Base-by-base conservation (phyloP, 2,888 invertebrate species). In the Troides aeacus region DNA sequence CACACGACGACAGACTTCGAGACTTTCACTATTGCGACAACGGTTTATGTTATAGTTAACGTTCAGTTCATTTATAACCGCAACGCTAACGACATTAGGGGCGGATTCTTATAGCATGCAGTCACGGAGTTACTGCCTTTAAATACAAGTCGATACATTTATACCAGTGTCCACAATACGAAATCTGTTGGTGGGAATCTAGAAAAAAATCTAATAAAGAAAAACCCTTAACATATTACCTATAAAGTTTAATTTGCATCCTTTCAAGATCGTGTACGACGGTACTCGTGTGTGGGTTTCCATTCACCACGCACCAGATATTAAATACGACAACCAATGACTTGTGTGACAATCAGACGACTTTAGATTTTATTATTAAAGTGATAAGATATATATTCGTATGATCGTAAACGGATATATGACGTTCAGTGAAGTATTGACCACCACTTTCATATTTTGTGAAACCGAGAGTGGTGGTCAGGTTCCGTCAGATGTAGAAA, bases 21-120 rank as follows among this genome's bases (percentile, higher is more conserved):
- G 72, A 82, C 80, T 84, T 85, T 85, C 84, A 81, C 84, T 77
- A 72, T 76, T 77, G 72, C 74, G 73, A 77, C 76, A 81, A 80
- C 76, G 81, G 77, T 78, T 75, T 80, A 83, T 81, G 77, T 30
- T 81, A 61, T 57, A 46, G 53, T 42, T 56, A 50, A 1, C 10
- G 57, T 46, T n/a, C 67, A 78, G 63, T 64, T 63, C 68, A 76
- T 56, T 71, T 70, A 64, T 62, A 58, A 71, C 73, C 53, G 42
- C 74, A 73, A 73, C 62, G 15, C 7, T 1, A 4, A 60, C 17
- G 1, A 5, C 12, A 71, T 74, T 72, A 71, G 66, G 73, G 66
- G 17, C 21, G 73, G 67, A 75, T 75, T 76, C 64, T 57, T 64
- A 62, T 68, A 62, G 10, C 42, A 62, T 75, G 69, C 21, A 72